phyloP scores from a whole-genome alignment of 1,140 invertebrate species.

The Formica exsecta region DNA sequence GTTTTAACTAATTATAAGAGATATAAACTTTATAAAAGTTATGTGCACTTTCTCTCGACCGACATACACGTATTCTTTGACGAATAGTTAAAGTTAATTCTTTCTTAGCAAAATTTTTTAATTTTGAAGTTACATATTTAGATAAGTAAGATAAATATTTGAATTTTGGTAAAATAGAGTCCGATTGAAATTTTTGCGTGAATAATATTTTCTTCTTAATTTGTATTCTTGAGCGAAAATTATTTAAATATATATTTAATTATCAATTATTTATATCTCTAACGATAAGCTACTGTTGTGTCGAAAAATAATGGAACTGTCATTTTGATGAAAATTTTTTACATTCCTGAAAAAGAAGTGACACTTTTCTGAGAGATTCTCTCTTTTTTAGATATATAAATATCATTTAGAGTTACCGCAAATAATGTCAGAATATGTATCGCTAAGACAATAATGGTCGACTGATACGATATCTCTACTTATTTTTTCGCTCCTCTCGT shows the following conservation, averaged over 20 bases:
- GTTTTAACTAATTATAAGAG: background rate
- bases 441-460: conserved; percentile 17
- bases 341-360: conserved; percentile 1
- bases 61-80: background rate
- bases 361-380: background rate
- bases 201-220: conserved; percentile 9
- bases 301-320: background rate
- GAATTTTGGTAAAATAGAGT: background rate
- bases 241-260: background rate
- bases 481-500: conserved; percentile 53
- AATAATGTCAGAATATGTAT: conserved; percentile 12
- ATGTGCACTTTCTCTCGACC: conserved; percentile 32
- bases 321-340: background rate
- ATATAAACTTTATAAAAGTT: background rate
- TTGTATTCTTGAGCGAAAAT: background rate
- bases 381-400: background rate
- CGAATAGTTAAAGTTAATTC: background rate
- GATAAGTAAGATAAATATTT: background rate
- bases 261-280: background rate
- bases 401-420: background rate
- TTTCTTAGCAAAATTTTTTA: background rate
- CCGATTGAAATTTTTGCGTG: background rate
- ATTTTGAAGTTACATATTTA: background rate
- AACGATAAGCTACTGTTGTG: background rate
- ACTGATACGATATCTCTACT: conserved; percentile 1